Evolutionary conservation across 2,113 vertebrate species (phyloP).

Genomic region (Panurus biarmicus): DNA sequence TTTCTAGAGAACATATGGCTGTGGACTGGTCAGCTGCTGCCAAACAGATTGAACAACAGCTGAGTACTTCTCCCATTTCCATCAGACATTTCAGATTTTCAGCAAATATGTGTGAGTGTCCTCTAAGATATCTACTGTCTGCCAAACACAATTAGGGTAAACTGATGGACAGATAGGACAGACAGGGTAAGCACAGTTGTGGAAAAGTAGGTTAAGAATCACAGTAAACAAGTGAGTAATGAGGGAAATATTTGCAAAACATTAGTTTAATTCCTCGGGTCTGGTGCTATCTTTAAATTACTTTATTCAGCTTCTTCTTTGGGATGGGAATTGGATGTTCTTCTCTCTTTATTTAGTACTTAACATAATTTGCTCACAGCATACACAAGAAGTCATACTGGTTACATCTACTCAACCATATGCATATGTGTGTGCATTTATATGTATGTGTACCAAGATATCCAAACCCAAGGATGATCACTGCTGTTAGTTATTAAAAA

Average conservation of each 20-base stretch:
- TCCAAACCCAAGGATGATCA: neutral
- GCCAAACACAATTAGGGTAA: conserved; percentile 40
- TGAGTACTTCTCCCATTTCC: neutral
- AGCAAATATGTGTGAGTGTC: conserved; percentile 23
- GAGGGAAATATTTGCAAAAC: conserved; percentile 27
- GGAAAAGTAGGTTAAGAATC: conserved; percentile 34
- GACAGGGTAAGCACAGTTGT: neutral
- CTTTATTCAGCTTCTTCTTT: neutral
- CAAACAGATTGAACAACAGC: conserved; percentile 52
- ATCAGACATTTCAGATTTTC: conserved; percentile 38
- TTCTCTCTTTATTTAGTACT: neutral
- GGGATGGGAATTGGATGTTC: neutral
- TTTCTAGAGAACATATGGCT: conserved; percentile 15
- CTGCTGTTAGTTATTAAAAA: neutral
- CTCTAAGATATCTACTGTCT: conserved; percentile 43
- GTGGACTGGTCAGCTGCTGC: neutral
- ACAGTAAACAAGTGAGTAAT: conserved; percentile 53
- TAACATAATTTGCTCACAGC: neutral
- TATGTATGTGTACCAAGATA: neutral
- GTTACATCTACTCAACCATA: neutral
- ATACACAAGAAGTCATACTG: neutral
- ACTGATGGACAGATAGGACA: conserved; percentile 41
- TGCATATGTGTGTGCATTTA: neutral
- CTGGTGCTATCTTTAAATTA: neutral
- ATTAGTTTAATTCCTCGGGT: neutral